Conservation (phyloP, 2,113 vertebrate species). For the Sebastes schlegelii region DNA sequence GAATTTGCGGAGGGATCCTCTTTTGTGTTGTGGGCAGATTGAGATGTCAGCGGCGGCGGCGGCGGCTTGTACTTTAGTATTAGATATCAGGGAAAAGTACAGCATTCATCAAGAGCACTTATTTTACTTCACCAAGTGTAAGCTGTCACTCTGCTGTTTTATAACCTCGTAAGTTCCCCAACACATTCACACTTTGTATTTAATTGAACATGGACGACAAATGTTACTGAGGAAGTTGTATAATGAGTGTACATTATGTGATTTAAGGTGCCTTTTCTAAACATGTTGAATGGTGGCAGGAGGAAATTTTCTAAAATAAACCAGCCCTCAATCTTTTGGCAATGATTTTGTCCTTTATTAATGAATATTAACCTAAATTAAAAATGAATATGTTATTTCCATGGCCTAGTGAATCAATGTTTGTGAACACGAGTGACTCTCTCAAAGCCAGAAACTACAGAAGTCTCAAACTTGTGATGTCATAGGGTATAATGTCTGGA, state of each 20-base stretch:
- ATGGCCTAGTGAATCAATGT: too few relatives aligned
- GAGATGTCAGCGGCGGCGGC: conserved; percentile 10
- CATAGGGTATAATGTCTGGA: too few relatives aligned
- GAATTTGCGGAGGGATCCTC: conserved; percentile 17
- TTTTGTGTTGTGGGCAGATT: conserved; percentile 13
- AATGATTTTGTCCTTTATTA: background rate
- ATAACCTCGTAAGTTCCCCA: background rate
- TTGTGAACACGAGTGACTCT: too few relatives aligned
- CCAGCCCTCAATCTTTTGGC: background rate
- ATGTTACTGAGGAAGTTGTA: background rate
- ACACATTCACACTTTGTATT: conserved; percentile 3
- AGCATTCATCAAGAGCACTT: background rate
- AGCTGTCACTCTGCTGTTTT: background rate
- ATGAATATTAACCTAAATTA: background rate
- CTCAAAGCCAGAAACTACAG: too few relatives aligned
- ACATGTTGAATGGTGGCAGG: background rate
- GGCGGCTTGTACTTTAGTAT: conserved; percentile 12
- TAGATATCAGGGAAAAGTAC: background rate
- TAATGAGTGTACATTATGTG: background rate
- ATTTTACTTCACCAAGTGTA: background rate
- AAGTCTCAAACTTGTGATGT: too few relatives aligned
- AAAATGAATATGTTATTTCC: too few relatives aligned
- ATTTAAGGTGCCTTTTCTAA: conserved; percentile 12
- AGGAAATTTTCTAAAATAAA: conserved; percentile 31
- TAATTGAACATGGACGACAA: background rate